A percentile compares a stretch with the other conserved stretches of the same genome.
phyloP scores from a whole-genome alignment of 2,888 invertebrate genomes.

The Ophraella communa region DNA sequence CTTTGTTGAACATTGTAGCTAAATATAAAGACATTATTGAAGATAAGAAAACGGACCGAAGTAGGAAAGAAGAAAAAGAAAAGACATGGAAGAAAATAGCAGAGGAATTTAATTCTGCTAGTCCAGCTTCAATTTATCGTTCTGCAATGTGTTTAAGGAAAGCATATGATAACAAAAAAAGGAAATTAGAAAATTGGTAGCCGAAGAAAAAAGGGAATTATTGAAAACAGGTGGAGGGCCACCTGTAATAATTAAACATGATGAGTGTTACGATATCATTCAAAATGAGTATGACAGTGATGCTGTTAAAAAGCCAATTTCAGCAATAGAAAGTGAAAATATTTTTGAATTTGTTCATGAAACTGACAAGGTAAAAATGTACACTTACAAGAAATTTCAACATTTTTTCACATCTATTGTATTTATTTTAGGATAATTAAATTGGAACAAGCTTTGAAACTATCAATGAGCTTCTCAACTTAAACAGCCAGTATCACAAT shows the following conservation, averaged over 20 bases:
- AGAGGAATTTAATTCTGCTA: neutral
- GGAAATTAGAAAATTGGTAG: neutral
- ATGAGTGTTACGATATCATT: neutral
- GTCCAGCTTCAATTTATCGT: neutral
- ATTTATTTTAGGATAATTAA: too few relatives aligned
- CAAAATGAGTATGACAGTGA: neutral
- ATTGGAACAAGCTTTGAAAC: too few relatives aligned
- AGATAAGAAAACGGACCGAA: neutral
- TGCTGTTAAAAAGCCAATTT: too few relatives aligned
- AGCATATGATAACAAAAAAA: neutral
- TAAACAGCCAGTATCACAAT: too few relatives aligned
- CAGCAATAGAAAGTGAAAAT: too few relatives aligned
- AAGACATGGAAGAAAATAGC: neutral
- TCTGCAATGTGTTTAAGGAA: neutral
- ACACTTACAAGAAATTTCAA: too few relatives aligned
- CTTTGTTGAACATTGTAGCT: too few relatives aligned
- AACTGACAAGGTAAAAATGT: too few relatives aligned
- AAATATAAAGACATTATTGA: neutral
- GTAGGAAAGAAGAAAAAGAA: neutral
- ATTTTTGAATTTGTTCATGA: too few relatives aligned
- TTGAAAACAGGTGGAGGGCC: neutral
- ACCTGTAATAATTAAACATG: neutral
- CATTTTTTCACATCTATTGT: too few relatives aligned
- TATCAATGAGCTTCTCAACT: too few relatives aligned
- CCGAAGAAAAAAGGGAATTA: neutral